phyloP scores from a whole-genome alignment of 2,888 invertebrate species.

The Galerucella pusilla region DNA sequence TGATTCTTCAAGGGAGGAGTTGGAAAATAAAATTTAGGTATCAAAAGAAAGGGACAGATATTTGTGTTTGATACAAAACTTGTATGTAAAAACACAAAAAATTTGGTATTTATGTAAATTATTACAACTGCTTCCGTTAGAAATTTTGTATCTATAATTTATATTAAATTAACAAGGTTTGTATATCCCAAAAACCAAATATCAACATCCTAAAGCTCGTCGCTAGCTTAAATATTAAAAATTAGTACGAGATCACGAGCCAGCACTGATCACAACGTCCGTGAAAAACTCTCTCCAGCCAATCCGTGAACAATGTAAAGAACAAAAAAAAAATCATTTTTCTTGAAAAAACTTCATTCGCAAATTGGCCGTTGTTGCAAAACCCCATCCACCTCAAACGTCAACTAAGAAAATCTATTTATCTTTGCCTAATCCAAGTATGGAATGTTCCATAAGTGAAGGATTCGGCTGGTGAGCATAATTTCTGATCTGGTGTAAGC shows the following conservation, averaged over 20 bases:
- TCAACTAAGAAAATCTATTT: slow-evolving; percentile 56
- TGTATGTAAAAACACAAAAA: background rate
- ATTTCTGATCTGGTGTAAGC: slow-evolving; percentile 95
- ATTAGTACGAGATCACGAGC: slow-evolving; percentile 48
- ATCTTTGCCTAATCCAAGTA: slow-evolving; percentile 64
- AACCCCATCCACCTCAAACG: slow-evolving; percentile 1
- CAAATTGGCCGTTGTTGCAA: background rate
- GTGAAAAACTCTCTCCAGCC: slow-evolving; percentile 32
- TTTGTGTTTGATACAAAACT: background rate
- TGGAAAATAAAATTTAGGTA: background rate
- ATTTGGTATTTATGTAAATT: no score
- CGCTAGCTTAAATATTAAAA: slow-evolving; percentile 43
- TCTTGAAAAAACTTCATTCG: background rate
- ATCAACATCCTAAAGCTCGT: slow-evolving; percentile 27
- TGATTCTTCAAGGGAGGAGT: no score
- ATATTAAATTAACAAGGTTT: slow-evolving; percentile 19
- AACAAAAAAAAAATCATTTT: background rate
- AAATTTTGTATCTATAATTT: slow-evolving; percentile 10
- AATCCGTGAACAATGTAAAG: slow-evolving; percentile 19
- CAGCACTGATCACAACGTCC: slow-evolving; percentile 42
- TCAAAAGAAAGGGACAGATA: background rate
- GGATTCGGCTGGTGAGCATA: slow-evolving; percentile 92
- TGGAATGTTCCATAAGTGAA: slow-evolving; percentile 71
- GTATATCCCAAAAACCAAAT: slow-evolving; percentile 22
- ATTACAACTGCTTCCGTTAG: background rate